Conservation (phyloP, 2,113 vertebrate species). For the Cnemophilus loriae region DNA sequence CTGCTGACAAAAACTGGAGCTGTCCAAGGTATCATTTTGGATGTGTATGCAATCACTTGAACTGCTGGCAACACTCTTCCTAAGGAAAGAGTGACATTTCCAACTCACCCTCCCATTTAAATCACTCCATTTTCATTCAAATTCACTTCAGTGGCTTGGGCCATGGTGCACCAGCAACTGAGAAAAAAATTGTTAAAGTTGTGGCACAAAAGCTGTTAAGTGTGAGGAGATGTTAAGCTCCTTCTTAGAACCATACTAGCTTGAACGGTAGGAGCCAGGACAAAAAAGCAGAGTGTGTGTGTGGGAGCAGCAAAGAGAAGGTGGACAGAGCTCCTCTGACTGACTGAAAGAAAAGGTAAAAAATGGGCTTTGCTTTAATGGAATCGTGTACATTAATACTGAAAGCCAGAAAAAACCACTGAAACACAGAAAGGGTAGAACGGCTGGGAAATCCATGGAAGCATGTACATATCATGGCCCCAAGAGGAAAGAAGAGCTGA, state of each 20-base stretch:
- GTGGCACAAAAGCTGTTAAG: not conserved
- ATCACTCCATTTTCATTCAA: not conserved
- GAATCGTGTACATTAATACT: fast-evolving
- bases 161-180: not conserved
- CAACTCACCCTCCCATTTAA: not conserved
- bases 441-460: not conserved
- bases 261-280: not conserved
- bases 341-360: not conserved
- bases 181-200: not conserved
- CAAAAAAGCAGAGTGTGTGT: not conserved
- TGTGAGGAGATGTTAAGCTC: not conserved
- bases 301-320: fast-evolving
- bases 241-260: not conserved
- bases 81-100: not conserved
- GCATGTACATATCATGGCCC: not conserved
- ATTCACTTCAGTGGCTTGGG: not conserved
- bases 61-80: not conserved
- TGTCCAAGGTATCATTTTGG: not conserved
- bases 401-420: not conserved
- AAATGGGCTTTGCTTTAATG: not conserved
- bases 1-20: not conserved
- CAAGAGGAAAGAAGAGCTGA: not conserved
- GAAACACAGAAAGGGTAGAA: not conserved
- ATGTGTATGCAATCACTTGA: fast-evolving
- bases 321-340: not conserved